Base-by-base conservation (phyloP, 2,888 invertebrate species). In the Chironomus tentans region DNA sequence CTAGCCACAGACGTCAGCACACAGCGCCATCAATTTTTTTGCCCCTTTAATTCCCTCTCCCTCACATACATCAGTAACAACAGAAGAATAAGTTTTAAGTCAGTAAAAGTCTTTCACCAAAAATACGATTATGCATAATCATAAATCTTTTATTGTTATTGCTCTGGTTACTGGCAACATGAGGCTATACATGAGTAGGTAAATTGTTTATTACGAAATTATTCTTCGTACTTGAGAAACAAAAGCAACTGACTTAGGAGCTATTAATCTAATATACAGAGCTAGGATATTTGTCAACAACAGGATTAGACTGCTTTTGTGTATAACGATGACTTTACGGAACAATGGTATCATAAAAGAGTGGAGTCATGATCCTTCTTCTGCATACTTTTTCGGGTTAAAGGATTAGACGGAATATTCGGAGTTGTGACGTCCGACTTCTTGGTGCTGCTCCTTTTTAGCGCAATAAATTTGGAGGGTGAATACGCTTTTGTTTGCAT, bases 261-360 rank as follows among this genome's bases (percentile, higher is more conserved):
- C 65, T 65, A 62, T 62, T 62, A 62, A 62, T 62, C 62, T 62
- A 62, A 56, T 15, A 15, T 56, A 15, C 56, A 56, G 6, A 18
- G 21, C 62, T 18, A 65, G 65, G 65, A 65, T 71, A 71, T 71
- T 71, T 71, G 71, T 71, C 71, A 71, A 56, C 50, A 71, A 24
- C 71, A 50, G 71, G 56, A 71, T 71, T 70, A 70, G 68, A 18
- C 56, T 38, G 38, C 38, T 38, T 38, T 38, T 38, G 38, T 38
- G 10, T 38, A 38, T 10, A 15, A 18, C n/a, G 68, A 68, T 68
- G 68, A 68, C 68, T 38, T 68, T 48, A 48, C 47, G 70, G 70
- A 47, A 70, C 70, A 70, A 70, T 70, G 48, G 48, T 38, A 38
- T 38, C 38, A 38, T 38, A 38, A 38, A 47, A 70, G 21, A 10